Base-by-base conservation (phyloP, 2,888 invertebrate genomes). In the Salpingus planirostris region DNA sequence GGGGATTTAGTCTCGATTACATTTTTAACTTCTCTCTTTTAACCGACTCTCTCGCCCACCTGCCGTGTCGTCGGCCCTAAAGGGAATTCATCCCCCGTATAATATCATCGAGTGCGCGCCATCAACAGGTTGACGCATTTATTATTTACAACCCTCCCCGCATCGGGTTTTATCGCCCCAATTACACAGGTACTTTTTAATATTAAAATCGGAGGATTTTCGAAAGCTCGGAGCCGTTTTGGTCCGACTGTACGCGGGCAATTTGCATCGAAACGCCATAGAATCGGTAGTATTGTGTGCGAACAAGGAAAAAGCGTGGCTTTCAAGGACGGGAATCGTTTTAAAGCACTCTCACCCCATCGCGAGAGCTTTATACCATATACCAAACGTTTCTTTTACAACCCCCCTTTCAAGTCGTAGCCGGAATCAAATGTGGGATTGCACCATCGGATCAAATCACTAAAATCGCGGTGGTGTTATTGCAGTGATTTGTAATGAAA, bases 231-330 rank as follows among this genome's bases (percentile, higher is more conserved):
- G n/a, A n/a, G n/a, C n/a, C n/a, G n/a, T n/a, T n/a, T n/a, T n/a
- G n/a, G n/a, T n/a, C n/a, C n/a, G n/a, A 39, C 48, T 49, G 49
- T 47, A 49, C 43, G 23, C 18, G 38, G 42, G 38, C 43, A 57
- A 59, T 59, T 59, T 59, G 59, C 57, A 59, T 59, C 47, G 49
- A 55, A 55, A 55, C 49, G 56, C 55, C 47, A 54, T 54, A 46
- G 50, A 50, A 48, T 41, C 44, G 44, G 31, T 38, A 45, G 54
- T 51, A 55, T 59, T 57, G 54, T 55, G 44, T 47, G 43, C 43
- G 47, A 50, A 58, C 57, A 57, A 57, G 57, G 53, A 57, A 59
- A 55, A 51, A 53, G 57, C 57, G 57, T 58, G 58, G 58, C 58
- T 58, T 56, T 59, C 49, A 57, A 47, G 44, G 40, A 42, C 49